phyloP scores from a whole-genome alignment of 2,888 invertebrate species.

The Zhuqinia jingwanae region DNA sequence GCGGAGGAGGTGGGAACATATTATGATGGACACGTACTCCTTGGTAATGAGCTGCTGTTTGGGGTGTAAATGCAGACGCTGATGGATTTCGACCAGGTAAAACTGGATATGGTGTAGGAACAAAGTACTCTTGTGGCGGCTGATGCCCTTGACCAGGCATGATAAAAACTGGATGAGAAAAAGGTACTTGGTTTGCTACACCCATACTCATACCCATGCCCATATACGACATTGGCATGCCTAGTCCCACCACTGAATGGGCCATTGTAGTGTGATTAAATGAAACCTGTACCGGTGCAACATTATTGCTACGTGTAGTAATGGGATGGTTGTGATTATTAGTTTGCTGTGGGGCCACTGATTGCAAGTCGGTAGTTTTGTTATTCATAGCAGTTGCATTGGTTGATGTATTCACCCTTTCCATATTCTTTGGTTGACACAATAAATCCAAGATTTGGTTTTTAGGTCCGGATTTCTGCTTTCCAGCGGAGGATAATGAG shows the following conservation, averaged over 20 bases:
- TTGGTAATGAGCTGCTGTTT: slow-evolving; percentile 4
- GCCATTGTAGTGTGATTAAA: not conserved
- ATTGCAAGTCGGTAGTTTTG: too few species aligned
- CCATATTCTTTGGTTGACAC: slow-evolving; percentile 63
- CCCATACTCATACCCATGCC: too few species aligned
- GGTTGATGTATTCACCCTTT: slow-evolving; percentile 43
- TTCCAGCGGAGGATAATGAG: not conserved
- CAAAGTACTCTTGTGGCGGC: slow-evolving; percentile 27
- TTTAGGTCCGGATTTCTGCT: not conserved
- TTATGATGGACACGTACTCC: not conserved
- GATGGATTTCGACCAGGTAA: slow-evolving; percentile 42
- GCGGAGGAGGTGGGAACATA: slow-evolving; percentile 59
- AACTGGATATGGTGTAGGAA: slow-evolving; percentile 52
- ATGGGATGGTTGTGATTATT: slow-evolving; percentile 14
- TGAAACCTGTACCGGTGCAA: not conserved
- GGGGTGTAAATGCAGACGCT: slow-evolving; percentile 52
- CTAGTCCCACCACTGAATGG: slow-evolving; percentile 9
- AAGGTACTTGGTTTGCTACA: not conserved
- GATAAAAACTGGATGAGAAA: slow-evolving; percentile 31
- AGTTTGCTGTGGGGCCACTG: not conserved
- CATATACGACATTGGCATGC: not conserved
- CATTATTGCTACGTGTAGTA: not conserved
- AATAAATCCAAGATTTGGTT: slow-evolving; percentile 51
- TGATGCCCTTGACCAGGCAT: slow-evolving; percentile 7
- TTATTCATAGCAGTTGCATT: not conserved